Evolutionary conservation across 2,888 invertebrate species (phyloP).

Genomic region (Neoaliturus tenellus): DNA sequence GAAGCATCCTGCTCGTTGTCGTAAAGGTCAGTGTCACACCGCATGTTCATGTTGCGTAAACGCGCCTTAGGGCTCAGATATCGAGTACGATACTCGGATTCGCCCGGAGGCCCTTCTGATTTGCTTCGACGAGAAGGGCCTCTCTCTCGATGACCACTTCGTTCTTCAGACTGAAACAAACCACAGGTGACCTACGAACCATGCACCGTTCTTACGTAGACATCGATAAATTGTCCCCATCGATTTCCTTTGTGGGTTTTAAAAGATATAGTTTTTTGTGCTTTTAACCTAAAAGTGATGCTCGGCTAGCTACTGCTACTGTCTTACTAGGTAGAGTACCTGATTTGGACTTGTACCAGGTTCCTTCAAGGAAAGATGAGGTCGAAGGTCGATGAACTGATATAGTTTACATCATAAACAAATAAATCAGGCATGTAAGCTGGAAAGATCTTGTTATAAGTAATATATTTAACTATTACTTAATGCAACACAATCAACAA

Average conservation of each 20-base stretch:
- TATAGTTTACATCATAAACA: too few species aligned
- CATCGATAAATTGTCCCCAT: not conserved
- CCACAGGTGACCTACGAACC: conserved; percentile 55
- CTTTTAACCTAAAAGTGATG: not conserved
- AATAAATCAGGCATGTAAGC: too few species aligned
- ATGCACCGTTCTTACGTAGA: conserved; percentile 47
- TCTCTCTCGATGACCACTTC: conserved; percentile 71
- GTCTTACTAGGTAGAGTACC: not conserved
- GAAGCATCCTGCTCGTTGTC: conserved; percentile 64
- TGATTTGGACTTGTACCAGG: not conserved
- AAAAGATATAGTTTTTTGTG: not conserved
- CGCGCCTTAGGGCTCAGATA: conserved; percentile 56
- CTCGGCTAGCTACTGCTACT: not conserved
- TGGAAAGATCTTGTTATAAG: too few species aligned
- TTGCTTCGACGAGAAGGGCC: conserved; percentile 77
- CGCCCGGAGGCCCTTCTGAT: conserved; percentile 81
- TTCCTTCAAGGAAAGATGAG: too few species aligned
- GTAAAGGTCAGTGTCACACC: conserved; percentile 70
- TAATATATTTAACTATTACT: too few species aligned
- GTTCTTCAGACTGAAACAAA: conserved; percentile 80
- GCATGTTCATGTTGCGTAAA: conserved; percentile 75
- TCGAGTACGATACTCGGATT: conserved; percentile 58
- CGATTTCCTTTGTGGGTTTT: not conserved
- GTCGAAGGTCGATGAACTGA: too few species aligned
- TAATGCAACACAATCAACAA: too few species aligned